A percentile compares a stretch with the other conserved stretches of the same genome.
phyloP scores from a whole-genome alignment of 2,113 vertebrate species.

The Phrynosoma platyrhinos region DNA sequence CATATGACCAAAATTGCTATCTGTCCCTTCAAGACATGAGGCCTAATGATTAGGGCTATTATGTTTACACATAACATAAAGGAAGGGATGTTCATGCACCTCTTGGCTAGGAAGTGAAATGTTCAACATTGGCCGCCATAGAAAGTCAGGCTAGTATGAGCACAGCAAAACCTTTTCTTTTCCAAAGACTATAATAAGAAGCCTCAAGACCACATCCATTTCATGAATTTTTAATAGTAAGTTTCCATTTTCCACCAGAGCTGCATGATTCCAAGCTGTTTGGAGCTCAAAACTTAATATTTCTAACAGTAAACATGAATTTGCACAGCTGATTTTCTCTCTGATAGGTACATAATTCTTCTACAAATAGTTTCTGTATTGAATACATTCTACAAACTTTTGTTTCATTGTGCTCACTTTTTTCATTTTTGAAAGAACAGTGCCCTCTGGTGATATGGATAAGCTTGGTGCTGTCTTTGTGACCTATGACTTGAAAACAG shows the following conservation, averaged over 20 bases:
- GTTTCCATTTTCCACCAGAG: not conserved
- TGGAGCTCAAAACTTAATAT: not conserved
- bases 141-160: too few species aligned
- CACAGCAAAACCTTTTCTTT: not conserved
- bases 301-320: not conserved
- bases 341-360: not conserved
- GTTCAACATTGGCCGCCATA: too few species aligned
- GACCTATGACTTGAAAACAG: not conserved
- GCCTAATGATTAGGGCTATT: not conserved
- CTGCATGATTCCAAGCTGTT: not conserved
- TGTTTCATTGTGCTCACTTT: not conserved
- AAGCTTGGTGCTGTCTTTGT: not conserved
- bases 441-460: conserved; percentile 32
- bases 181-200: not conserved
- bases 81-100: too few species aligned
- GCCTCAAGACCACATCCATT: not conserved
- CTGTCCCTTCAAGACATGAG: not conserved
- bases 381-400: not conserved
- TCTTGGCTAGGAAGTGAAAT: not conserved
- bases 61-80: not conserved
- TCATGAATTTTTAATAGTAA: not conserved
- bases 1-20: not conserved
- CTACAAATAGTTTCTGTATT: not conserved
- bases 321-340: not conserved
- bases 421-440: conserved; percentile 25